Conservation (phyloP, 2,113 vertebrate species). For the Condylura cristata region DNA sequence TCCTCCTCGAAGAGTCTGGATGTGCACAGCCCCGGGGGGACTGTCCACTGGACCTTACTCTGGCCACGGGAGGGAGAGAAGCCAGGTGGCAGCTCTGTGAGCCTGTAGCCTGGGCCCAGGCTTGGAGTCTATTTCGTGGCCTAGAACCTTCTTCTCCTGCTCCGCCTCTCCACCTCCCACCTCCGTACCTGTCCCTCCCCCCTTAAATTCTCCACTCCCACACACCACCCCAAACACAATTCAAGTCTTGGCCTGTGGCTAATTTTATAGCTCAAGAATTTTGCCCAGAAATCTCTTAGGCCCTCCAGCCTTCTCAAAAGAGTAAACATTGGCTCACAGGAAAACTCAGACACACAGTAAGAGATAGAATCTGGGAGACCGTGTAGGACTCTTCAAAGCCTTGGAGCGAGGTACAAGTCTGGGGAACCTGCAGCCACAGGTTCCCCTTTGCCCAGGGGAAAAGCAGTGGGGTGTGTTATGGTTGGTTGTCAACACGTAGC, state of each 20-base stretch:
- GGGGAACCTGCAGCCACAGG: slow-evolving; percentile 30
- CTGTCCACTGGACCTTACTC: not conserved
- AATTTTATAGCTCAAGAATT: slow-evolving; percentile 48
- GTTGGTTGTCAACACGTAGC: not conserved
- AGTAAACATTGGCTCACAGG: slow-evolving; percentile 69
- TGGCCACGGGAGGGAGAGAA: not conserved
- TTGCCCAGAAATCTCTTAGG: slow-evolving; percentile 61
- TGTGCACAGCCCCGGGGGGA: too few relatives aligned
- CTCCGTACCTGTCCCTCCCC: too few relatives aligned
- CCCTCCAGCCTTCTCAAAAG: not conserved
- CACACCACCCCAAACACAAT: not conserved
- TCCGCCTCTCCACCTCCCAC: not conserved
- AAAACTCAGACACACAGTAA: slow-evolving; percentile 56
- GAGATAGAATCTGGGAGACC: slow-evolving; percentile 46
- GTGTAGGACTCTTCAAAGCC: slow-evolving; percentile 50
- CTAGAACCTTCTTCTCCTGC: not conserved
- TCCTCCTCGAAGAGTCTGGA: not conserved
- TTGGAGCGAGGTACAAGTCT: slow-evolving; percentile 47
- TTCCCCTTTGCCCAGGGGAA: slow-evolving; percentile 50
- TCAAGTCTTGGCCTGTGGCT: slow-evolving; percentile 63
- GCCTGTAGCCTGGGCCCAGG: not conserved
- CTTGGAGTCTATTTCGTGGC: not conserved
- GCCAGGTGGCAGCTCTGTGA: too few relatives aligned
- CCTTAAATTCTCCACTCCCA: not conserved
- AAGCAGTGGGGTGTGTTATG: not conserved